A percentile compares a stretch with the other conserved stretches of the same genome.
phyloP scores from a whole-genome alignment of 2,797 vertebrate genomes.

The Stomatorhinus walkeri region DNA sequence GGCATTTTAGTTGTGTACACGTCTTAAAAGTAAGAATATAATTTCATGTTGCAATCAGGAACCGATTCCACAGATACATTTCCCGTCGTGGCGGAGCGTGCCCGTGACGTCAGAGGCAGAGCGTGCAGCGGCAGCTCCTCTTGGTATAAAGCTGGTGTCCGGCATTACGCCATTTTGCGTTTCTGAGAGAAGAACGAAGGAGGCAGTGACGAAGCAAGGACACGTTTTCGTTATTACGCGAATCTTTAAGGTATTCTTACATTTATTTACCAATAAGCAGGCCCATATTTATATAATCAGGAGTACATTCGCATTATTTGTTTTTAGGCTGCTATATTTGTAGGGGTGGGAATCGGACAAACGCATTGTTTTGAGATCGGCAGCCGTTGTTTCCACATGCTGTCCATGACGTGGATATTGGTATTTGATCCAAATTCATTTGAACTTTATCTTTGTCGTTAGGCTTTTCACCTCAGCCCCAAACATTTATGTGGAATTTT shows the following conservation, averaged over 20 bases:
- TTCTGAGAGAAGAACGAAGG: neutral
- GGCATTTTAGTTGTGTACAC: neutral
- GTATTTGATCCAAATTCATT: neutral
- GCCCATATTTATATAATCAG: neutral
- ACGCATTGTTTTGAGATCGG: neutral
- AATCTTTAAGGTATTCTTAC: neutral
- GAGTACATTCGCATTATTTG: neutral
- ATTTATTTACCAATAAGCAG: neutral
- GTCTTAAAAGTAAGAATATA: neutral
- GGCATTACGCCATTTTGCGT: constrained; percentile 17
- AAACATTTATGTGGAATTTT: neutral
- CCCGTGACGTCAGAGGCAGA: neutral
- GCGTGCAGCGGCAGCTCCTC: neutral
- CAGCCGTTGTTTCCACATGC: neutral
- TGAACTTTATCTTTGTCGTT: neutral
- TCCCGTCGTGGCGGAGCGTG: neutral
- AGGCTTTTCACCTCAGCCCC: neutral
- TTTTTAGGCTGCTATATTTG: neutral
- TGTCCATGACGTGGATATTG: neutral
- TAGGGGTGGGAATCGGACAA: neutral
- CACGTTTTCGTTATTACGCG: neutral
- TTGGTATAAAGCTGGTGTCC: neutral
- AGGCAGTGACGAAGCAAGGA: no score
- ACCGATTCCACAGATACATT: neutral
- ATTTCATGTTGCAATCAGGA: neutral